Base-by-base conservation (phyloP, 2,888 invertebrate genomes). In the Pammene fasciana region DNA sequence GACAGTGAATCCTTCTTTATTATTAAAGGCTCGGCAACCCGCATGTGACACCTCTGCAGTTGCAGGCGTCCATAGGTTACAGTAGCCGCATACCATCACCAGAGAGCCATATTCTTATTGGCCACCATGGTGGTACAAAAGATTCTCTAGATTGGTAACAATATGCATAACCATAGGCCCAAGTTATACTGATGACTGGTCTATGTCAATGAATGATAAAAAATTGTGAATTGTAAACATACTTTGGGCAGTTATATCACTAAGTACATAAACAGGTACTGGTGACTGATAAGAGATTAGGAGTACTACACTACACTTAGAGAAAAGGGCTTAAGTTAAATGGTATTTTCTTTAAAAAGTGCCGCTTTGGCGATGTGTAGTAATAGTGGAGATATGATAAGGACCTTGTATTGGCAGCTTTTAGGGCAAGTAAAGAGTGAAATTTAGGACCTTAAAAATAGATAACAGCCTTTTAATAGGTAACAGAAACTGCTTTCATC, bases 231-330 rank as follows among this genome's bases (percentile, higher is more conserved):
- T 43, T 10, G 43, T 43, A 11, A 11, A 26, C 26, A 26, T 26
- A 43, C 16, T 18, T 50, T 68, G 50, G 57, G 52, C 52, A 64
- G 13, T 36, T 68, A 54, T 68, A 68, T 68, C 68, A 65, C 10
- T 38, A 16, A 38, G 16, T 64, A 68, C 45, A 64, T 50, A 68
- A 64, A 68, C 57, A 68, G 18, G 50, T 68, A 57, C 64, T 57
- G 36, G 68, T 54, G 26, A 59, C 68, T 68, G 68, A 68, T 68
- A 68, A 65, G 16, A 60, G 67, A 67, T 67, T 60, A 60, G 16
- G 14, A 45, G 8, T 38, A 65, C 14, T 7, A 14, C 4, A n/a
- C 26, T 5, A n/a, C n/a, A 3, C 0, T 14, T 3, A 1, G 2
- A n/a, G 1, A 62, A 16, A 62, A 52, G 62, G 38, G 62, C n/a